A percentile compares a stretch with the other conserved stretches of the same genome.
phyloP scores from a whole-genome alignment of 2,888 invertebrate genomes.

The Nomada ferruginata region DNA sequence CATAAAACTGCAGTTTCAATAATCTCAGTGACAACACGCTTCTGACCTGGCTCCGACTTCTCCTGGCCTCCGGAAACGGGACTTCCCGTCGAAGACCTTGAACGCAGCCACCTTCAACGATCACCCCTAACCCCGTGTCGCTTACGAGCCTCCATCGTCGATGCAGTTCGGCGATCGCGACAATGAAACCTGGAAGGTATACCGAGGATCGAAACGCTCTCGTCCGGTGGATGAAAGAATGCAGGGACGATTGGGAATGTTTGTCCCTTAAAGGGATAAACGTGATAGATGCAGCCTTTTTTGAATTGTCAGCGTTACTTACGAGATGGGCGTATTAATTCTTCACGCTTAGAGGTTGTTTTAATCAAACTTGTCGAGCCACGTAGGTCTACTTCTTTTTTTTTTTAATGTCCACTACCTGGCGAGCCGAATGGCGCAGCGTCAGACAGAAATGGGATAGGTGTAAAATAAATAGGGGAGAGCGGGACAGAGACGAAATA shows the following conservation, averaged over 20 bases:
- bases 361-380: slow-evolving; percentile 32
- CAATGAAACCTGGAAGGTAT: not conserved
- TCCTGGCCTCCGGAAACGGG: slow-evolving; percentile 48
- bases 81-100: slow-evolving; percentile 42
- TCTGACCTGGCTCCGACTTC: slow-evolving; percentile 80
- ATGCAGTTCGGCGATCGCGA: not conserved
- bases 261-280: too few relatives aligned
- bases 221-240: too few relatives aligned
- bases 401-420: slow-evolving; percentile 52
- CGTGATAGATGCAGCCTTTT: not conserved
- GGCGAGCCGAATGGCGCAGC: slow-evolving; percentile 34
- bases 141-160: not conserved
- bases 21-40: slow-evolving; percentile 84
- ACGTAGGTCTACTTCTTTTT: slow-evolving; percentile 20
- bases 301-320: not conserved
- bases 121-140: slow-evolving; percentile 19
- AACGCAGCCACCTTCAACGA: slow-evolving; percentile 5
- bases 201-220: not conserved
- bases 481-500: slow-evolving; percentile 19
- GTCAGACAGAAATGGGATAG: slow-evolving; percentile 35
- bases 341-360: slow-evolving; percentile 24
- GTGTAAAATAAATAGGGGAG: slow-evolving; percentile 40
- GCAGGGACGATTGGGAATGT: too few relatives aligned
- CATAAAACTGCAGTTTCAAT: slow-evolving; percentile 85
- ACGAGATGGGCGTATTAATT: not conserved